Percentiles rank a stretch among this genome's conserved stretches.
phyloP scores from a whole-genome alignment of 2,797 vertebrate species.

The Onychomys arenicola region DNA sequence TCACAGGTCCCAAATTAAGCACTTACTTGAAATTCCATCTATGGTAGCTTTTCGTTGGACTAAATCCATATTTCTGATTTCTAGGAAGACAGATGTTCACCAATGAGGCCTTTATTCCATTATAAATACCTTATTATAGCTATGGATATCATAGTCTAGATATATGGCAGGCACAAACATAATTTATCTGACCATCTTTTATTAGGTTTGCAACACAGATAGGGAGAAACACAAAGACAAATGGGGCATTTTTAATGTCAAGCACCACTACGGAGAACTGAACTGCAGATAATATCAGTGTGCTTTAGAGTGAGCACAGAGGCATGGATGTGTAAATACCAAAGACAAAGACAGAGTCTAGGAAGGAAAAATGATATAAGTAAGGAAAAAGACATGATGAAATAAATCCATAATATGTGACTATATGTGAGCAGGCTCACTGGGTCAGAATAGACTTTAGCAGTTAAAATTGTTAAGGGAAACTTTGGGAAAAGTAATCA shows the following conservation, averaged over 20 bases:
- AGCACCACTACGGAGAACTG: accelerated
- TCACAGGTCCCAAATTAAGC: accelerated
- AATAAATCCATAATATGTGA: background rate
- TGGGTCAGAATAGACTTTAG: background rate
- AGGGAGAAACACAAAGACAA: background rate
- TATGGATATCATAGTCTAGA: background rate
- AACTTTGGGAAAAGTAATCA: background rate
- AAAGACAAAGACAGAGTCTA: background rate
- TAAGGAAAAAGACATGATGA: background rate
- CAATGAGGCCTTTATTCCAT: background rate
- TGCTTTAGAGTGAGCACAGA: accelerated
- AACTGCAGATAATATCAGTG: background rate
- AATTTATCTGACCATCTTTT: too few species aligned
- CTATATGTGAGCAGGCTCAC: background rate
- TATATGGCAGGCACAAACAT: background rate
- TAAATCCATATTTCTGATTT: background rate
- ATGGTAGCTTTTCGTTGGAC: background rate
- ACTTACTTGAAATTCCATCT: background rate
- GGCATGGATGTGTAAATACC: background rate
- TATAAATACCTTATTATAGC: background rate
- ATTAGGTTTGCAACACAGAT: background rate
- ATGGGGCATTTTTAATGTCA: background rate
- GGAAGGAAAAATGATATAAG: background rate
- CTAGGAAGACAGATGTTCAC: background rate
- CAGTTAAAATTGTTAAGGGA: background rate